These are phyloP conservation scores for Alligator mississippiensis DNA, from an alignment of 2,113 vertebrate genomes.

Conservation along the genomic window DNA sequence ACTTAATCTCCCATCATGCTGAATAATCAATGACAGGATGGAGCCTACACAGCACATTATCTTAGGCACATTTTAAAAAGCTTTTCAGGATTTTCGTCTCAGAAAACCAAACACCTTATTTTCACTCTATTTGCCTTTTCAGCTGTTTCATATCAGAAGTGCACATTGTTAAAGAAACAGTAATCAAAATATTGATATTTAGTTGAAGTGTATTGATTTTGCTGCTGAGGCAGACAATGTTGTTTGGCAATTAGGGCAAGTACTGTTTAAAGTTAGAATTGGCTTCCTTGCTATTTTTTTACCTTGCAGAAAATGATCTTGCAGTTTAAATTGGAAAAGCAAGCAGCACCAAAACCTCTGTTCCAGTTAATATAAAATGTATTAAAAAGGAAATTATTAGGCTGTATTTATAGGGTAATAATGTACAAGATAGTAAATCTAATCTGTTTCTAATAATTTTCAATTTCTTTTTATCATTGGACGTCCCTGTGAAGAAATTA, in stretches of 20 bases:
- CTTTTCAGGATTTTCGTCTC: conserved; percentile 1
- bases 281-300: background rate
- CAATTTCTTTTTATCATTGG: background rate
- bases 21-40: conserved; percentile 24
- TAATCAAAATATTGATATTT: conserved; percentile 39
- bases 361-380: background rate
- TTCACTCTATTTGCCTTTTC: conserved; percentile 14
- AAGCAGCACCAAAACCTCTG: background rate
- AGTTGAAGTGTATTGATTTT: conserved; percentile 22
- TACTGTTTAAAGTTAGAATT: background rate
- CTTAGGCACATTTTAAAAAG: background rate
- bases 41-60: background rate
- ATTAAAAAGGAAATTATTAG: background rate
- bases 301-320: background rate
- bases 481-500: background rate
- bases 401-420: background rate
- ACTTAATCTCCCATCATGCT: background rate
- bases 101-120: background rate
- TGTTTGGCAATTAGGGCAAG: background rate
- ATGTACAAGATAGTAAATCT: background rate
- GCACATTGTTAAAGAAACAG: background rate
- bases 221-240: background rate
- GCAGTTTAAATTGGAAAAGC: background rate
- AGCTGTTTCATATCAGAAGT: background rate
- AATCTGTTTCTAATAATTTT: background rate